Evolutionary conservation across 2,888 invertebrate genomes (phyloP), one percentile per base, ranked within the genome.

Genomic region (Acleris literana): DNA sequence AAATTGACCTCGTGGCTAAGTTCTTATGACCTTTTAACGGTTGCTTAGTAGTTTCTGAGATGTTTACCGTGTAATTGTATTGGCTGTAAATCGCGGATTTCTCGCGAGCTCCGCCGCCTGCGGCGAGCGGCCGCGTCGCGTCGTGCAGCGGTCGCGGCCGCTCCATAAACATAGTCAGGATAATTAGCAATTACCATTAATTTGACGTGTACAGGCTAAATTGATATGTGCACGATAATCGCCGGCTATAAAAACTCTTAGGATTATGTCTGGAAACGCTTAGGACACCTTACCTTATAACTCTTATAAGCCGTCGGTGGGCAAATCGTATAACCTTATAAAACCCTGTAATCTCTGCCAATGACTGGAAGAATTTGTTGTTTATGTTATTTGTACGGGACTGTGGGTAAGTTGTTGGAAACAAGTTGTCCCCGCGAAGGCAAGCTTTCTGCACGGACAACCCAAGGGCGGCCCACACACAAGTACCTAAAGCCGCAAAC

Each of bases 91-190:
- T n/a, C n/a, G 39, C 39, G 22, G n/a, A 29, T 44, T 16, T 17
- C 46, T 20, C n/a, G 61, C 16, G 18, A 48, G 29, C 3, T 11
- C 16, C 9, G 16, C 48, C 33, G 33, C 48, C 54, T 33, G n/a
- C 33, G 46, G 29, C 52, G 52, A 18, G 25, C 51, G 51, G 63
- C 53, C 33, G 20, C 46, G 18, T 39, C 49, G 48, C 60, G 68
- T 17, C 11, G 33, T 11, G 33, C 70, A 70, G 72, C 72, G 69
- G 71, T 70, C 68, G 46, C 25, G 64, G 46, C 53, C 52, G 61
- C 46, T 63, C 66, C 65, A 71, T 70, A 71, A 74, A 73, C 69
- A 71, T 64, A 68, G 58, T 58, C 65, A 52, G 55, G 64, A 71
- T 73, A 72, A 74, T 74, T 74, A 69, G 70, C 68, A 63, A 63